Evolutionary conservation across 1,140 invertebrate species (phyloP).

Genomic region (Magallana gigas): DNA sequence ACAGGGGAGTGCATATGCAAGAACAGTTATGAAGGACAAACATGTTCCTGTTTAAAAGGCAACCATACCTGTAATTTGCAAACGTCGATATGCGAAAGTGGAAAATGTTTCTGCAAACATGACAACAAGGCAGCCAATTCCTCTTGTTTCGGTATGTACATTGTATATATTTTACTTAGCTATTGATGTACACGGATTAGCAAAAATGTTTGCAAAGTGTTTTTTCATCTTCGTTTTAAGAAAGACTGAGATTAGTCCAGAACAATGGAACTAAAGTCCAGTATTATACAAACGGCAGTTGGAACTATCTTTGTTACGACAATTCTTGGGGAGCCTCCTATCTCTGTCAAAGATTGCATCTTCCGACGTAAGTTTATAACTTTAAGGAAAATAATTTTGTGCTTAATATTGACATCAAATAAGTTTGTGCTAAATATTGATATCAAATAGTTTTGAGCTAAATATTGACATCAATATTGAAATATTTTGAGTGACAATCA

Average conservation of each 20-base stretch:
- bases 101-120: background rate
- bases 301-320: background rate
- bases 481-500: too few relatives aligned
- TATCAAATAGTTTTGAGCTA: too few relatives aligned
- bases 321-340: background rate
- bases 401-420: too few relatives aligned
- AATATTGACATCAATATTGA: too few relatives aligned
- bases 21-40: background rate
- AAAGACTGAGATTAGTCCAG: background rate
- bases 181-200: too few relatives aligned
- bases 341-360: background rate
- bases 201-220: too few relatives aligned
- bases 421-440: too few relatives aligned
- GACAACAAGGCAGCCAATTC: background rate
- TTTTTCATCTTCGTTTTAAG: background rate
- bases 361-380: background rate
- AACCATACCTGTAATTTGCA: background rate
- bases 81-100: constrained; percentile 7
- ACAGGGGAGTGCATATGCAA: background rate
- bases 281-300: background rate
- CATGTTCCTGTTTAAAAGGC: background rate
- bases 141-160: constrained; percentile 1
- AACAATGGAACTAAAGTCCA: background rate
- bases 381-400: background rate
- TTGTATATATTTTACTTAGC: too few relatives aligned